Conservation (phyloP, 2,113 vertebrate genomes). For the Choloepus hoffmanni region DNA sequence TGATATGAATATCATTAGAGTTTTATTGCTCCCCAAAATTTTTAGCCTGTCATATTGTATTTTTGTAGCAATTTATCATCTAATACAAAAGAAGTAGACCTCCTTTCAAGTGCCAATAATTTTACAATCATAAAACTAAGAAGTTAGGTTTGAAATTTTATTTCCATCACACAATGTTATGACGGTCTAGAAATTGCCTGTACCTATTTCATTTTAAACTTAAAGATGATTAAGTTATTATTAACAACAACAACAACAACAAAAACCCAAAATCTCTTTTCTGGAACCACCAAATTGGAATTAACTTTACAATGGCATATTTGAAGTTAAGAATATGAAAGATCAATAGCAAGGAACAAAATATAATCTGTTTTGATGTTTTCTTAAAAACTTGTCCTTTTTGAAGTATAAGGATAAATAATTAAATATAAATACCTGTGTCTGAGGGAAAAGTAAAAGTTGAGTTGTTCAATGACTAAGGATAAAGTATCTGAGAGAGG, state of each 20-base stretch:
- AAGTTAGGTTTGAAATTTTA: slow-evolving; percentile 18
- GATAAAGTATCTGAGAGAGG: neutral
- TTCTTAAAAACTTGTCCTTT: neutral
- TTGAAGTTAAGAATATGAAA: neutral
- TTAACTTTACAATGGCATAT: neutral
- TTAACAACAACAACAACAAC: neutral
- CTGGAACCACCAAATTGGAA: neutral
- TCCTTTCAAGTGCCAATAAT: slow-evolving; percentile 51
- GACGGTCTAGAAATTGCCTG: neutral
- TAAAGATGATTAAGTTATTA: neutral
- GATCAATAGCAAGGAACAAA: neutral
- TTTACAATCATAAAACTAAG: neutral
- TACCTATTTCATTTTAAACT: slow-evolving; percentile 1
- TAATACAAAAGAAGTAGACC: slow-evolving; percentile 42
- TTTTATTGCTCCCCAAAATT: slow-evolving; percentile 56
- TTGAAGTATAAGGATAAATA: neutral
- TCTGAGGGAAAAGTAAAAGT: neutral
- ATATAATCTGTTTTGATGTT: neutral
- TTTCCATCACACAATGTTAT: neutral
- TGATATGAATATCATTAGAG: neutral
- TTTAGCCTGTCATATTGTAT: slow-evolving; percentile 34
- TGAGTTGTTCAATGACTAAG: neutral
- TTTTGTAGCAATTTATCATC: neutral
- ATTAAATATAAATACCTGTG: neutral
- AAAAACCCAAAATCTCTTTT: neutral